phyloP scores from a whole-genome alignment of 1,140 invertebrate species.

The Zaprionus nigranus region DNA sequence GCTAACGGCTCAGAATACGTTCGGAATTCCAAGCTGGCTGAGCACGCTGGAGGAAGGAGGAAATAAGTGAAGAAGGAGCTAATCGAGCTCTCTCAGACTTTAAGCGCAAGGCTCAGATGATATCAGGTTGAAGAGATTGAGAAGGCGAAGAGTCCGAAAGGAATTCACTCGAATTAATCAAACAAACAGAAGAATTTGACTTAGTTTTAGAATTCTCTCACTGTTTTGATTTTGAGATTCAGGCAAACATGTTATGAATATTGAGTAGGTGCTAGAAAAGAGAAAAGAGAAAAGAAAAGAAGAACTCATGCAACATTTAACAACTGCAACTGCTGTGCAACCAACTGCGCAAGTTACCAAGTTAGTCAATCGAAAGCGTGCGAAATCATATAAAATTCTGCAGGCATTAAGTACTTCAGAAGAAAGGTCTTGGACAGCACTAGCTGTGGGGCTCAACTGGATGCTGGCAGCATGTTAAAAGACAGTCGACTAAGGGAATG shows the following conservation, averaged over 20 bases:
- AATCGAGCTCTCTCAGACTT: not conserved
- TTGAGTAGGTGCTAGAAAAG: no score
- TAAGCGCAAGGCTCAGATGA: not conserved
- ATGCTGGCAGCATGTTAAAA: not conserved
- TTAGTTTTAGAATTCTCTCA: not conserved
- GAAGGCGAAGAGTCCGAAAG: not conserved
- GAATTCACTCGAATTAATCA: not conserved
- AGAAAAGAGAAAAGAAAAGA: no score
- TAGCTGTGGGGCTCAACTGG: not conserved
- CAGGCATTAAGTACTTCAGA: not conserved
- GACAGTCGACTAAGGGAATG: not conserved
- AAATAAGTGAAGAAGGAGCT: not conserved
- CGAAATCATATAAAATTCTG: conserved; percentile 3
- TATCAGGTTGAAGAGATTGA: not conserved
- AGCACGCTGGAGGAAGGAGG: not conserved
- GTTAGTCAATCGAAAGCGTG: not conserved
- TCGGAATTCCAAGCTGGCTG: conserved; percentile 45
- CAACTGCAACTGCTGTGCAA: not conserved
- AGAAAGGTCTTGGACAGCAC: not conserved
- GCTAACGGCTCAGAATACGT: conserved; percentile 62
- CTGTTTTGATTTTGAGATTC: not conserved
- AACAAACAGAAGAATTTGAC: not conserved
- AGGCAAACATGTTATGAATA: no score
- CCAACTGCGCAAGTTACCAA: not conserved
- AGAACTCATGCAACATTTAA: not conserved